These are phyloP conservation scores for Patella depressa DNA, from an alignment of 2,888 invertebrate species.

Conservation along the genomic window DNA sequence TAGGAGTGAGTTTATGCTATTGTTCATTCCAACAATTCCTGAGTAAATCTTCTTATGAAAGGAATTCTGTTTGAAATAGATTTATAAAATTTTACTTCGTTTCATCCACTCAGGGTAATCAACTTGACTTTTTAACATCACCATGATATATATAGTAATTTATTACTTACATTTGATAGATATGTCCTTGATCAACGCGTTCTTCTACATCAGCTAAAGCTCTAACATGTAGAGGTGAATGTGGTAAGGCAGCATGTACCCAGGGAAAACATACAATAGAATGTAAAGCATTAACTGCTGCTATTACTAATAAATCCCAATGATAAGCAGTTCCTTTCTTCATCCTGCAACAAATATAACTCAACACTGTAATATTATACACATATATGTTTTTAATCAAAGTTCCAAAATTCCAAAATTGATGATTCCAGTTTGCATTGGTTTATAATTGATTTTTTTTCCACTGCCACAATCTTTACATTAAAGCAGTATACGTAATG, in stretches of 20 bases:
- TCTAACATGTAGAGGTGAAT: conserved; percentile 76
- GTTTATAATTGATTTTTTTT: too few relatives aligned
- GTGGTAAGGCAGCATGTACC: conserved; percentile 78
- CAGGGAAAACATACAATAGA: conserved; percentile 75
- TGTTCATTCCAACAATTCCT: not conserved
- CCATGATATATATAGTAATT: too few relatives aligned
- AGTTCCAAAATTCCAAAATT: too few relatives aligned
- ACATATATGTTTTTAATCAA: not conserved
- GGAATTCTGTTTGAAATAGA: too few relatives aligned
- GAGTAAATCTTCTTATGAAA: too few relatives aligned
- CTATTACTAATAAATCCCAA: conserved; percentile 76
- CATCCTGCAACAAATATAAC: conserved; percentile 69
- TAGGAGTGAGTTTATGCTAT: not conserved
- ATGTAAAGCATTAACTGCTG: conserved; percentile 74
- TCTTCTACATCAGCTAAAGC: conserved; percentile 78
- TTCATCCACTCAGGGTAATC: too few relatives aligned
- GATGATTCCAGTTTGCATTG: too few relatives aligned
- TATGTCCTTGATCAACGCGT: conserved; percentile 77
- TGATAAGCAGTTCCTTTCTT: conserved; percentile 78
- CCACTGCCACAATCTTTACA: too few relatives aligned
- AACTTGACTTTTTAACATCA: too few relatives aligned
- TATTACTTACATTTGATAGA: conserved; percentile 75
- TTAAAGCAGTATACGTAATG: too few relatives aligned
- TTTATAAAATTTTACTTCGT: too few relatives aligned
- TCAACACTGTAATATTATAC: not conserved